A percentile compares a stretch with the other conserved stretches of the same genome.
phyloP scores from a whole-genome alignment of 2,797 vertebrate species.

The Phrynocephalus forsythii region DNA sequence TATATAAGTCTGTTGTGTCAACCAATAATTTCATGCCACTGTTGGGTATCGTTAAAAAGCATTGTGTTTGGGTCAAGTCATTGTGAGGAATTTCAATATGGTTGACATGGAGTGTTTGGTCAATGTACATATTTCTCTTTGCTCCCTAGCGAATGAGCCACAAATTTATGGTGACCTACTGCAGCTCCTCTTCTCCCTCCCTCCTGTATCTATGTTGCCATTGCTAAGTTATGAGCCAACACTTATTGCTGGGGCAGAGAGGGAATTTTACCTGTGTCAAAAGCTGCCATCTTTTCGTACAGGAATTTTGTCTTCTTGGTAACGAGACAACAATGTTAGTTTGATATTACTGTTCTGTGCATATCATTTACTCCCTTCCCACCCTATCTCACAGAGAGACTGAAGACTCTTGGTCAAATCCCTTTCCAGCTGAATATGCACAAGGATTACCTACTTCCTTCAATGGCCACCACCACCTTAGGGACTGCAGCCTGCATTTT shows the following conservation, averaged over 20 bases:
- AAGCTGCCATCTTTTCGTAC: neutral
- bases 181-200: neutral
- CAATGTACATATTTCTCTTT: too few species aligned
- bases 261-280: neutral
- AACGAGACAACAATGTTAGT: neutral
- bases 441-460: too few species aligned
- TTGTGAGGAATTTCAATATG: too few species aligned
- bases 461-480: too few species aligned
- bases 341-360: neutral
- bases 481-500: too few species aligned
- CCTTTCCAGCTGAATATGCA: neutral
- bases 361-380: neutral
- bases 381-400: neutral
- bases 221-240: neutral
- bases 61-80: too few species aligned
- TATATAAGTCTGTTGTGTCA: too few species aligned
- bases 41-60: too few species aligned
- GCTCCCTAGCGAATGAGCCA: too few species aligned
- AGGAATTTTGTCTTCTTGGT: neutral
- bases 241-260: neutral
- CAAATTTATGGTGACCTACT: too few species aligned
- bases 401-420: neutral
- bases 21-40: too few species aligned
- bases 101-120: too few species aligned
- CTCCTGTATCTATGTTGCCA: neutral